These are phyloP conservation scores for Teinopalpus imperialis DNA, from an alignment of 2,888 invertebrate genomes.

Conservation along the genomic window DNA sequence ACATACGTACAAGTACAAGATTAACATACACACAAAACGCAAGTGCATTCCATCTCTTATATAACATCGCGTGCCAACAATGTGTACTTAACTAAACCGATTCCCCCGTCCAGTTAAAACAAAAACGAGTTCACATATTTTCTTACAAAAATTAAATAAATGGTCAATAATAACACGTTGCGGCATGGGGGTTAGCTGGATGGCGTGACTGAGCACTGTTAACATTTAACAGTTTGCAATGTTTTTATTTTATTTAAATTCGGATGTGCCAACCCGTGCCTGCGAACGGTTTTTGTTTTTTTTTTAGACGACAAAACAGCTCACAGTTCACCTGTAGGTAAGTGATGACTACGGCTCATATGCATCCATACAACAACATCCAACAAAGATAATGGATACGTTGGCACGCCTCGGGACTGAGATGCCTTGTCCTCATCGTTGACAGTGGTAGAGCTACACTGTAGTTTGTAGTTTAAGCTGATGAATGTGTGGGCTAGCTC, in stretches of 20 bases:
- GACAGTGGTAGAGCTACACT: too few relatives aligned
- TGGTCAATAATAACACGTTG: constrained; percentile 72
- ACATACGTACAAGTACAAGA: too few relatives aligned
- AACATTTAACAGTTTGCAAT: constrained; percentile 54
- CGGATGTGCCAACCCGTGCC: constrained; percentile 23
- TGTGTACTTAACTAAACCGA: constrained; percentile 65
- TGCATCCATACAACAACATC: too few relatives aligned
- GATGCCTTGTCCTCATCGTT: too few relatives aligned
- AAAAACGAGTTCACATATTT: constrained; percentile 47
- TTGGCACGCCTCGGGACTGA: too few relatives aligned
- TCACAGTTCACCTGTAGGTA: too few relatives aligned
- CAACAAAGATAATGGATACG: too few relatives aligned
- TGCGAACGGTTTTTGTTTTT: constrained; percentile 22
- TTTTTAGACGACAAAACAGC: constrained; percentile 6
- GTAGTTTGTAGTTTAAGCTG: too few relatives aligned
- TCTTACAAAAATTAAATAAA: constrained; percentile 77
- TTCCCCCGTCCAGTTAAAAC: constrained; percentile 42
- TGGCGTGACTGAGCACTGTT: constrained; percentile 76
- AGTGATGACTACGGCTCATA: too few relatives aligned
- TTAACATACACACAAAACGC: too few relatives aligned
- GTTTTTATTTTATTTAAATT: too few relatives aligned
- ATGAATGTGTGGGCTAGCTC: too few relatives aligned
- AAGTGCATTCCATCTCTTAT: not conserved
- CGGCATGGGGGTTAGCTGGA: constrained; percentile 58
- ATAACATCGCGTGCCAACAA: constrained; percentile 53